phyloP scores from a whole-genome alignment of 2,797 vertebrate genomes.

The Falco peregrinus region DNA sequence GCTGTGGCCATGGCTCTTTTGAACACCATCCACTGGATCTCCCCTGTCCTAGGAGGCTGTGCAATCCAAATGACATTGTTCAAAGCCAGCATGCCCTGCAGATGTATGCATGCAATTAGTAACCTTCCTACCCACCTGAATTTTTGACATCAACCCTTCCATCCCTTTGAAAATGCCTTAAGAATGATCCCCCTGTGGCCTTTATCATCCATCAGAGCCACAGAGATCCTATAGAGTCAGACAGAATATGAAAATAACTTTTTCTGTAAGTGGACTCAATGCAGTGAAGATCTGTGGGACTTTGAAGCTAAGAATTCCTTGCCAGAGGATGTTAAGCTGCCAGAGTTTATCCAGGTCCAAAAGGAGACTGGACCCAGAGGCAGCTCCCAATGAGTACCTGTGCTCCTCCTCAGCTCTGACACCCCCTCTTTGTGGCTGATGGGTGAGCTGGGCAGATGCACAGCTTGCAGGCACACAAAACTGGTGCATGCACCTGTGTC shows the following conservation, averaged over 20 bases:
- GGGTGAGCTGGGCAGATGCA: background rate
- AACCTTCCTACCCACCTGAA: background rate
- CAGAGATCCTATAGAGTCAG: background rate
- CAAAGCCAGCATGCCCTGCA: background rate
- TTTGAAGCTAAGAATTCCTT: background rate
- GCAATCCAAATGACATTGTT: background rate
- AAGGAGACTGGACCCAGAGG: background rate
- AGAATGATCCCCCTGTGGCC: background rate
- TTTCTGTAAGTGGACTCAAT: background rate
- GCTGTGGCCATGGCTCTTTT: background rate
- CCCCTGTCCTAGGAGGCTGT: background rate
- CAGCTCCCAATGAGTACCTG: accelerated
- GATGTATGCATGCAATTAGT: background rate
- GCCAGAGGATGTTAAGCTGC: background rate
- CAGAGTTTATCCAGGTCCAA: background rate
- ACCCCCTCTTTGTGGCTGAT: background rate
- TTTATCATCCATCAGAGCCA: background rate
- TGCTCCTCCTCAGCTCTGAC: background rate
- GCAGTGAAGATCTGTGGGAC: background rate
- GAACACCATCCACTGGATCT: background rate
- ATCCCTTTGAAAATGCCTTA: slow-evolving; percentile 1
- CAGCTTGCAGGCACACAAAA: background rate
- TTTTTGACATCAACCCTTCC: background rate
- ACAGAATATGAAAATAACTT: background rate
- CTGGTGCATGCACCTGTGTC: accelerated